A percentile compares a stretch with the other conserved stretches of the same genome.
Conservation (phyloP, 1,140 invertebrate species). For the Hyposmocoma kahamanoa region DNA sequence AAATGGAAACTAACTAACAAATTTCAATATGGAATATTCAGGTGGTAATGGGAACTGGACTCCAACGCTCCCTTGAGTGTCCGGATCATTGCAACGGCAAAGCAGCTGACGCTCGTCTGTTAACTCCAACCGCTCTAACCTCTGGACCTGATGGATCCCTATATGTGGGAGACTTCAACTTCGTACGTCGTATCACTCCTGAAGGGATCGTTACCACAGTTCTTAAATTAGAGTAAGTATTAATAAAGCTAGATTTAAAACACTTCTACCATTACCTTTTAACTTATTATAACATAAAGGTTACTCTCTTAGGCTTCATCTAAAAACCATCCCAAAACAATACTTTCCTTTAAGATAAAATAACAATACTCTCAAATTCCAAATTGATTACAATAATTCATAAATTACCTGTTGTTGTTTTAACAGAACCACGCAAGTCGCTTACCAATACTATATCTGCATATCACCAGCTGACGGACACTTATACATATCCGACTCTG, state of each 20-base stretch:
- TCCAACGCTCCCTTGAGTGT: constrained; percentile 85
- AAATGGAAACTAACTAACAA: no score
- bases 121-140: constrained; percentile 94
- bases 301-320: no score
- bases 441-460: constrained; percentile 95
- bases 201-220: constrained; percentile 94
- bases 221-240: constrained; percentile 87
- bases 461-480: constrained; percentile 96
- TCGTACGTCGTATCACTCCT: constrained; percentile 93
- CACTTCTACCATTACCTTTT: constrained; percentile 1
- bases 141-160: constrained; percentile 96
- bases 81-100: constrained; percentile 88
- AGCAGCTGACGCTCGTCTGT: constrained; percentile 88
- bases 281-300: not conserved
- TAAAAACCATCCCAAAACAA: no score
- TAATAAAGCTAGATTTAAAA: no score
- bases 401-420: constrained; percentile 7
- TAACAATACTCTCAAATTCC: no score
- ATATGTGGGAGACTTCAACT: constrained; percentile 97
- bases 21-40: no score
- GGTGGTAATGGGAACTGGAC: constrained; percentile 94
- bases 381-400: no score
- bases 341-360: no score
- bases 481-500: constrained; percentile 96
- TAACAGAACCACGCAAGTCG: constrained; percentile 91